Evolutionary conservation across 2,113 vertebrate genomes (phyloP), one percentile per base, ranked within the genome.

Genomic region (Pelecanoides urinatrix): DNA sequence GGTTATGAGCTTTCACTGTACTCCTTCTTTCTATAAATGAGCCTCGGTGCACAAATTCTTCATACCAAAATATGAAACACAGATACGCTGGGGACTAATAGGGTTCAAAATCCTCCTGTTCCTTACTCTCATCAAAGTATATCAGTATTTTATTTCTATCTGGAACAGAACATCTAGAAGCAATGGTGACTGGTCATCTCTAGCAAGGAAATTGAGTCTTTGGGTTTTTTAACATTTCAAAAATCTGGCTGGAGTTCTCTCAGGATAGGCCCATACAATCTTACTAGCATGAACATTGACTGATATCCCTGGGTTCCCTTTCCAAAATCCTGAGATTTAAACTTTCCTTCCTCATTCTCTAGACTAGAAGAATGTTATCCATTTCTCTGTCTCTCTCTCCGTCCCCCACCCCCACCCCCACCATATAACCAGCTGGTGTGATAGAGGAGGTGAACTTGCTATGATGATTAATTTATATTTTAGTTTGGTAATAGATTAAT

Each of bases 401-500:
- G 13, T 2, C 5, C 17, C 13, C 2, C 8, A 13, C 15, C 17
- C 13, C 2, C 8, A 13, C 15, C 2, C 9, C 16, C 17, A 2
- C 3, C 7, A 6, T 44, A 56, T 16, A 86, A 91, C 17, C 38
- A 90, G 38, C 22, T 42, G 23, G 8, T 75, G 17, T 38, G 17
- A 58, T 12, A 77, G 52, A 90, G 23, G 17, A 81, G 52, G n/a
- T 55, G 9, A 26, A 52, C 47, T 75, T 78, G 44, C 36, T 62
- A 40, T 50, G 42, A 47, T 68, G 53, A 81, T 81, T 84, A 74
- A 77, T 95, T 80, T 78, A 34, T 55, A 29, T 45, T 71, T 16
- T 80, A 63, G 45, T 86, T 83, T 49, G 50, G 21, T 71, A 87
- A 81, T 8, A 81, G 38, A 85, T 85, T 45, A 81, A 91, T 44